phyloP scores from a whole-genome alignment of 2,888 invertebrate genomes.

The Corbicula japonica region DNA sequence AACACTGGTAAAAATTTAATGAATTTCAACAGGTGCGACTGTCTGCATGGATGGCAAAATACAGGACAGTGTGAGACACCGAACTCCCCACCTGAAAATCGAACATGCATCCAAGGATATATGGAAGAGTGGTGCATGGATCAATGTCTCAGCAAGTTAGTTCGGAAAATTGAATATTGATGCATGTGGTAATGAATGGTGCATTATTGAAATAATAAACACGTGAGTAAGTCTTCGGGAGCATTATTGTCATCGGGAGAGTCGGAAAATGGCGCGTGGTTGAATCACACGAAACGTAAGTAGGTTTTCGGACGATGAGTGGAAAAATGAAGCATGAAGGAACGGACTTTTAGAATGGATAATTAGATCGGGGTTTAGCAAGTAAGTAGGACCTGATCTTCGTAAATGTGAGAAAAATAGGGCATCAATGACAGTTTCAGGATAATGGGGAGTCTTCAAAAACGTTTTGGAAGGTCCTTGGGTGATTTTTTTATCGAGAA shows the following conservation, averaged over 20 bases:
- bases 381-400: no score
- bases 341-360: no score
- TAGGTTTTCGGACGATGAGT: no score
- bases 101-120: conserved; percentile 15
- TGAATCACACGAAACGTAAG: background rate
- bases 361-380: no score
- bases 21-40: conserved; percentile 11
- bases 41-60: conserved; percentile 23
- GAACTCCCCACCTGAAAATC: background rate
- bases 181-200: background rate
- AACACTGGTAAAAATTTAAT: background rate
- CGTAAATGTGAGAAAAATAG: no score
- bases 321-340: no score
- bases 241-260: background rate
- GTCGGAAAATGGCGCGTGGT: background rate
- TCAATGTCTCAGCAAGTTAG: conserved; percentile 4
- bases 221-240: background rate
- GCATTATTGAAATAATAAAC: background rate
- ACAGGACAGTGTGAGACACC: background rate
- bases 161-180: background rate
- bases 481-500: no score
- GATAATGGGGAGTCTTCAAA: no score
- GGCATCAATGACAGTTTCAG: no score
- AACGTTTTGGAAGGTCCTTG: no score
- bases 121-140: conserved; percentile 18